A percentile compares a stretch with the other conserved stretches of the same genome.
Conservation (phyloP, 2,797 vertebrate species). For the Esox lucius region DNA sequence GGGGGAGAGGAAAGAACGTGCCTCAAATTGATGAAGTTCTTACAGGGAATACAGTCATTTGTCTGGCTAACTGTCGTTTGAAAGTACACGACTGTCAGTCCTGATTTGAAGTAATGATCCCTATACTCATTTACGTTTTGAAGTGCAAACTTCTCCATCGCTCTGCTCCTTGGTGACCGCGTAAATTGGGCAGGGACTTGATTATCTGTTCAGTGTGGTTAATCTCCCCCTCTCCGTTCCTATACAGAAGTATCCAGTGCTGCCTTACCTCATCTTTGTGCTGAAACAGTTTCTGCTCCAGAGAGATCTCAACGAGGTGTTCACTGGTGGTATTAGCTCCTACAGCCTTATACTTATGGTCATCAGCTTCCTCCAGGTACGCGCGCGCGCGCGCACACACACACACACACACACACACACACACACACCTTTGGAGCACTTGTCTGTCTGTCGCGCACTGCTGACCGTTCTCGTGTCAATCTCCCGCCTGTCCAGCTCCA, state of each 20-base stretch:
- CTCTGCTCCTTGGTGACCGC: background rate
- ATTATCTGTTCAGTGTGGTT: background rate
- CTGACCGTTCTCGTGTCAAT: background rate
- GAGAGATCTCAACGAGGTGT: constrained; percentile 97
- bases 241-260: constrained; percentile 90
- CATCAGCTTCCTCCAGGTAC: constrained; percentile 98
- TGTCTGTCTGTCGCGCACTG: background rate
- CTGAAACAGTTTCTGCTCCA: constrained; percentile 99
- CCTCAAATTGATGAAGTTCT: too few relatives aligned
- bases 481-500: constrained; percentile 79
- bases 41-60: too few relatives aligned
- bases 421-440: background rate
- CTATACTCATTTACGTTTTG: background rate
- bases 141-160: background rate
- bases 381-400: background rate
- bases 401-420: background rate
- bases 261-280: constrained; percentile 98
- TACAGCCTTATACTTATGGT: constrained; percentile 99
- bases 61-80: too few relatives aligned
- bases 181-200: background rate
- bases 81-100: too few relatives aligned
- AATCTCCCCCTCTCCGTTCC: constrained; percentile 6
- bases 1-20: too few relatives aligned
- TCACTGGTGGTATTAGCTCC: constrained; percentile 98
- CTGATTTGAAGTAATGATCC: background rate